Percentiles rank a stretch among this genome's conserved stretches.
These are phyloP conservation scores for Epizoanthus rinbou DNA, from an alignment of 92 coral and sea anemone species.

Conservation along the genomic window DNA sequence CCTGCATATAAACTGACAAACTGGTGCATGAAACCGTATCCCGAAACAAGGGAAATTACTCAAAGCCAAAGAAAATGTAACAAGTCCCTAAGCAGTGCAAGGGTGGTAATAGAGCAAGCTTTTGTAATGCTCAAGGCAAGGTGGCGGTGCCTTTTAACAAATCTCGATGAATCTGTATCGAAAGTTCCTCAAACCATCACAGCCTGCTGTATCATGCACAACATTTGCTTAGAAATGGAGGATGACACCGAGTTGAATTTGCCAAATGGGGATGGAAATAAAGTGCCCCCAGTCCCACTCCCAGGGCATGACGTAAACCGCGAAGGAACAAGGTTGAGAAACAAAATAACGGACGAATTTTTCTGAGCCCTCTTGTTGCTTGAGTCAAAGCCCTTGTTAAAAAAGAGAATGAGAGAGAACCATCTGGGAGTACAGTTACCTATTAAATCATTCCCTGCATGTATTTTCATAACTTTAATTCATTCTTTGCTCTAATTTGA, in stretches of 20 bases:
- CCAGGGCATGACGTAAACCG: slow-evolving; percentile 34
- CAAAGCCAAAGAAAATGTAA: slow-evolving; percentile 13
- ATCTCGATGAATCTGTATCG: slow-evolving; percentile 36
- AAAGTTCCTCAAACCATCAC: slow-evolving; percentile 29
- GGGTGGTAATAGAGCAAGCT: slow-evolving; percentile 47
- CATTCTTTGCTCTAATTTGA: too few relatives aligned
- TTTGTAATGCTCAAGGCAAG: slow-evolving; percentile 42
- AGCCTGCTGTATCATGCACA: slow-evolving; percentile 41
- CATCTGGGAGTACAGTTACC: too few relatives aligned
- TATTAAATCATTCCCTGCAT: too few relatives aligned
- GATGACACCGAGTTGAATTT: not conserved
- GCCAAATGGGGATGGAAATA: not conserved
- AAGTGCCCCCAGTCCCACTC: slow-evolving; percentile 21
- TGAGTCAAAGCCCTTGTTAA: too few relatives aligned
- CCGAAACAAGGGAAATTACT: slow-evolving; percentile 44
- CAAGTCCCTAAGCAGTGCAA: slow-evolving; percentile 43
- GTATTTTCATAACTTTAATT: too few relatives aligned
- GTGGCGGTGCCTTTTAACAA: slow-evolving; percentile 19
- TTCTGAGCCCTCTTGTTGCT: not conserved
- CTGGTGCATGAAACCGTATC: slow-evolving; percentile 52
- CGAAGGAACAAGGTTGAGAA: slow-evolving; percentile 34
- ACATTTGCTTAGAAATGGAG: slow-evolving; percentile 16
- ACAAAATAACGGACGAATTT: slow-evolving; percentile 9
- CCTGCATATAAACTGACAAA: slow-evolving; percentile 46
- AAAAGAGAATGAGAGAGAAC: too few relatives aligned